Base-by-base conservation (phyloP, 2,113 vertebrate species). In the Odontesthes bonariensis region DNA sequence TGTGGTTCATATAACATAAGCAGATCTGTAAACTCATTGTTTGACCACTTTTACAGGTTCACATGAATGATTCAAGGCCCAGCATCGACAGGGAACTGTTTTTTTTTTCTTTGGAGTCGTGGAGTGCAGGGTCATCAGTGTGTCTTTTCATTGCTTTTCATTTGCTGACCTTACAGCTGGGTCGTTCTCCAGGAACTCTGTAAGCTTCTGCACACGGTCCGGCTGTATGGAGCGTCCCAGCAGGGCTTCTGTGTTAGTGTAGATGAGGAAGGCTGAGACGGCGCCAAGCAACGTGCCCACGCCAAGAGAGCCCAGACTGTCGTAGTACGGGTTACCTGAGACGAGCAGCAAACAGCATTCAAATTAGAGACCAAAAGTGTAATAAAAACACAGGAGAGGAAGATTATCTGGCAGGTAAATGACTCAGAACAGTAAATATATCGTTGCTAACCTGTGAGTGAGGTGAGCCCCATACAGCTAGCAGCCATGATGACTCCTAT, bases 241-340 rank as follows among this genome's bases (percentile, higher is more conserved):
- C 51, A 99, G 94, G 5, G 97, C 98, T 90, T 99, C 96, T 0
- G 97, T 98, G 91, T 99, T 99, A 2, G 96, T 97, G 93, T 99
- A 98, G 93, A 99, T 99, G 2, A 99, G 96, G 92, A 99, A 99
- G 0, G 96, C 95, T 0, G 98, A 99, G 68, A 99, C 97, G 0
- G 93, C 56, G 31, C 97, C 97, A 75, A 99, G 81, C 79, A 99
- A 84, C 1, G 98, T 97, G 66, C 98, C 98, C 42, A 99, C 96
- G 16, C 97, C 96, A 3, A 99, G 90, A 23, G 98, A 99, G 1
- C 98, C 98, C 42, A 99, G 79, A 17, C 97, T 96, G 91, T 99
- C 98, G 35, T 97, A 99, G 80, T 93, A 81, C 0, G 98, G 95
- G 77, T 98, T 99, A 79, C 97, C 98, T 95, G 70, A 9, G 19